Evolutionary conservation across 2,113 vertebrate genomes (phyloP).

Genomic region (Xiphias gladius): DNA sequence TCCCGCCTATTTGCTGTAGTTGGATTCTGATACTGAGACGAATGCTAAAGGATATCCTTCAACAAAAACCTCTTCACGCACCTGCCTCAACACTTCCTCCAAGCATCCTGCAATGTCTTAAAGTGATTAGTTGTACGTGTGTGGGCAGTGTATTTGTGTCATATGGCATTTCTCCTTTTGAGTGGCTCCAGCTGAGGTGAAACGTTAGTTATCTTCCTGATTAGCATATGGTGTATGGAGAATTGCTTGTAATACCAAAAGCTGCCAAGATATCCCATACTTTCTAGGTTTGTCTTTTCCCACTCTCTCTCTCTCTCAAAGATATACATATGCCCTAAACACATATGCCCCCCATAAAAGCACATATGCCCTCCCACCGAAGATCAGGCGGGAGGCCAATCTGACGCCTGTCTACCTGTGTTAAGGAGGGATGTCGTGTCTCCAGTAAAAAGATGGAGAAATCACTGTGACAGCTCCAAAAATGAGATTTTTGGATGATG

Average conservation of each 20-base stretch:
- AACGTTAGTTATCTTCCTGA: slow-evolving; percentile 21
- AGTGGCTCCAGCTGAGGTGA: slow-evolving; percentile 12
- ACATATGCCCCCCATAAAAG: no score
- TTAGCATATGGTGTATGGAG: slow-evolving; percentile 26
- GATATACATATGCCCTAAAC: slow-evolving; percentile 4
- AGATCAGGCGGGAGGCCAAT: slow-evolving; percentile 30
- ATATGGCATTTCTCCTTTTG: slow-evolving; percentile 29
- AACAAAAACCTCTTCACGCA: slow-evolving; percentile 9
- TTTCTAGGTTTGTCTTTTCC: slow-evolving; percentile 18
- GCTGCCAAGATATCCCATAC: neutral
- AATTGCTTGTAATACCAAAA: slow-evolving; percentile 10
- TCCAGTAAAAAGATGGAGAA: slow-evolving; percentile 56
- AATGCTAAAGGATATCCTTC: slow-evolving; percentile 10
- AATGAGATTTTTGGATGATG: slow-evolving; percentile 46
- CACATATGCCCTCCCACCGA: no score
- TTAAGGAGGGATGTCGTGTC: slow-evolving; percentile 30
- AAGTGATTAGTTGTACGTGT: slow-evolving; percentile 40
- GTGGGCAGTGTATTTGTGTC: slow-evolving; percentile 19
- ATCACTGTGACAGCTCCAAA: slow-evolving; percentile 55
- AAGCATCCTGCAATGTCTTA: neutral
- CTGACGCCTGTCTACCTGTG: slow-evolving; percentile 51
- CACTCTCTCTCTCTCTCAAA: neutral
- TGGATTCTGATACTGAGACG: neutral
- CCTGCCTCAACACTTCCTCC: neutral
- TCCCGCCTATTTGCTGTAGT: neutral